Base-by-base conservation (phyloP, 1,140 invertebrate genomes). In the Calephelis nemesis region DNA sequence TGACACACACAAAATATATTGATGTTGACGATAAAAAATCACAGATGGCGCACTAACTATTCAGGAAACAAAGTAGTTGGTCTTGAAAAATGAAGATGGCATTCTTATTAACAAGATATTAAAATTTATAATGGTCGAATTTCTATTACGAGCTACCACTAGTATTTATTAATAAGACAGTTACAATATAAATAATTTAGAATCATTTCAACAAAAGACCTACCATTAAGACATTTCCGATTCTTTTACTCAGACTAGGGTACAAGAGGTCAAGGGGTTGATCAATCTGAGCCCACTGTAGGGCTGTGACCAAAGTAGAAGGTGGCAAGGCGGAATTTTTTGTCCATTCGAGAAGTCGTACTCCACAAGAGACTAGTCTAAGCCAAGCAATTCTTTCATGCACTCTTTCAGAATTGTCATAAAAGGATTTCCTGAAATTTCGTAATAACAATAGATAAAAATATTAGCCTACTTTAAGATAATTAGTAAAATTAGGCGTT, bases 181-280 rank as follows among this genome's bases (percentile, higher is more conserved):
- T 45, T 45, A 19, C 62, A 19, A 6, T 58, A 58, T 63, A 30
- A 30, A 1, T 2, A 1, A 30, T 30, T 30, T 30, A 30, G 30
- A 30, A 30, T 30, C 30, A 30, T 2, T 30, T 0, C 3, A 30
- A 30, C 47, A 47, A 71, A 72, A 40, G 48, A 72, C 67, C 54
- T 76, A 87, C 88, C 76, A 77, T 68, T 52, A 90, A 73, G 40
- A 76, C 76, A 42, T 40, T 15, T 47, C 74, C 42, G 12, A 88
- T 72, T 67, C 65, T 76, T n/a, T 76, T 71, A 58, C 71, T 72
- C 6, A 86, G 13, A 4, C 74, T 75, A 1, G 84, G 84, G 67
- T 86, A 90, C 49, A 88, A 74, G n/a, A 88, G 52, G 11, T 83
- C 78, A 9, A 88, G n/a, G 5, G 81, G 82, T 1, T 84, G 85